Evolutionary conservation across 2,888 invertebrate genomes (phyloP), one percentile per base, ranked within the genome.

Genomic region (Cantharis flavilabris): DNA sequence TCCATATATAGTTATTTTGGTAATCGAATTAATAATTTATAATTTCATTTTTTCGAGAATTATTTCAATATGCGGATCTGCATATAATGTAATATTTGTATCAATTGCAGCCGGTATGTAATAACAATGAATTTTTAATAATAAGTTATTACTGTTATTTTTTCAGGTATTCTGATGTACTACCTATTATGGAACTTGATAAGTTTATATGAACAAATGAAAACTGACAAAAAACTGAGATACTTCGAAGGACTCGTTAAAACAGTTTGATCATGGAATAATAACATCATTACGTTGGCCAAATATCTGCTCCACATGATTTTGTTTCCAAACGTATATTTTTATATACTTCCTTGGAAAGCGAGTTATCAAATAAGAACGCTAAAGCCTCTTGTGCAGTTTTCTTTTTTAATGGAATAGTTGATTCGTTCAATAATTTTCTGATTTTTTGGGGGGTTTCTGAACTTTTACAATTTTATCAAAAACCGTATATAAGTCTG

Each of bases 1-100:
- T 20, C 75, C 75, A 3, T 75, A 71, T 28, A 4, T 71, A 10
- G 30, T 71, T 3, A 49, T 71, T 18, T 33, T 75, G 10, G n/a
- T 70, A n/a, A 9, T 71, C n/a, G 73, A 73, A 73, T 10, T 73
- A 62, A 16, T 73, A 14, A 18, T 16, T 16, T 16, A 16, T 16
- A 16, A 16, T 16, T 16, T 16, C 16, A 16, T 16, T 1, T 0
- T 49, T n/a, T n/a, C 7, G 0, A n/a, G 49, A n/a, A n/a, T 49
- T 49, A 1, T 49, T n/a, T 49, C 3, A 7, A n/a, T 49, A 7
- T 5, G 0, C 0, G 49, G 1, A 49, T 7, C n/a, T 0, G n/a
- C n/a, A 49, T 49, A 49, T n/a, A 7, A n/a, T 49, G n/a, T 49
- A 49, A 7, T n/a, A 49, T 2, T 49, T n/a, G n/a, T 49, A 49